Evolutionary conservation across 2,113 vertebrate genomes (phyloP), one percentile per base, ranked within the genome.

Genomic region (Podarcis muralis): DNA sequence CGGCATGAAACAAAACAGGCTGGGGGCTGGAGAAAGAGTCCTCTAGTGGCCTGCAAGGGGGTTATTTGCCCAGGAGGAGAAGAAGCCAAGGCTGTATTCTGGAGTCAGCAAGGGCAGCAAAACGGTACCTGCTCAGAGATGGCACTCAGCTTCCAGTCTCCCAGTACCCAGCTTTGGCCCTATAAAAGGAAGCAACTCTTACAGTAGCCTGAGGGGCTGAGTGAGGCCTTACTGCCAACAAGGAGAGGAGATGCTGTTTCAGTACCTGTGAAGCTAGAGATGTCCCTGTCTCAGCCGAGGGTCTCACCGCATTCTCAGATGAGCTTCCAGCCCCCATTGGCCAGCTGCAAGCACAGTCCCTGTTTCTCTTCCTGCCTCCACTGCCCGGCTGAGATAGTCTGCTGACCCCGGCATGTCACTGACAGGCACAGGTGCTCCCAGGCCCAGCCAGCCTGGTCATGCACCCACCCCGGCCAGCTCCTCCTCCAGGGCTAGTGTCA

Each of bases 381-480:
- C 86, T 72, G 78, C 81, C 65, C 40, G 77, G 81, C 81, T 59
- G 72, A 16, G 32, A 72, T 35, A 37, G 25, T 62, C 77, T 15
- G 48, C 86, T 72, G 35, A 32, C 23, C 32, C n/a, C 74, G 57
- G 81, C 40, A 20, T 69, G 43, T 84, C 62, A 88, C 81, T 88
- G 80, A 83, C 85, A 87, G n/a, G 76, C 75, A 87, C 85, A 87
- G 85, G 62, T 87, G 85, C 65, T 83, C 76, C 25, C 53, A 69
- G 85, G 62, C 75, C 20, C 76, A 18, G 37, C 37, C 25, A 53
- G 71, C 27, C 23, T 53, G 40, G 72, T 84, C 65, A 27, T 3
- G 57, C 43, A 62, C 15, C 27, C 74, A 68, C 35, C 74, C 22
- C 6, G 37, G 40, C 48, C 16, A 57, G 22, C n/a, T 87, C 68